A percentile compares a stretch with the other conserved stretches of the same genome.
phyloP scores from a whole-genome alignment of 2,113 vertebrate species.

The Aleadryas rufinucha region DNA sequence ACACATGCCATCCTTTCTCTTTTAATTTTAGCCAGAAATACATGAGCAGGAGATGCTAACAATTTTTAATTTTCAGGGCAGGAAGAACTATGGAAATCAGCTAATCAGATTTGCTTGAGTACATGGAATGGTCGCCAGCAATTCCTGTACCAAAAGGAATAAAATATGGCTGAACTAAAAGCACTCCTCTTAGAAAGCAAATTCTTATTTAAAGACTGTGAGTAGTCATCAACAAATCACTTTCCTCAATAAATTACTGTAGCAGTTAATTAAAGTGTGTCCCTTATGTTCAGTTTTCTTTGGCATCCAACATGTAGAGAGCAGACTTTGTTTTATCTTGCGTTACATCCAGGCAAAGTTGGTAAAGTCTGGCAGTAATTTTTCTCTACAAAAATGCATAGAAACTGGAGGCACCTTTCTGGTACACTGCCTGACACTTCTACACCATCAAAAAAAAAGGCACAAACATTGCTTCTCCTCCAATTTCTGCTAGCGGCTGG shows the following conservation, averaged over 20 bases:
- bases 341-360: not conserved
- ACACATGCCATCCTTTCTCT: not conserved
- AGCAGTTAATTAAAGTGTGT: slow-evolving; percentile 6
- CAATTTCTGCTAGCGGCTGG: not conserved
- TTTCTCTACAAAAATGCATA: not conserved
- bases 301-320: not conserved
- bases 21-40: not conserved
- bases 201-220: not conserved
- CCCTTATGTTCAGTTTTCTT: not conserved
- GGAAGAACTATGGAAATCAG: not conserved
- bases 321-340: not conserved
- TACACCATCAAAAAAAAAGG: not conserved
- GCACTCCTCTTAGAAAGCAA: not conserved
- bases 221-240: not conserved
- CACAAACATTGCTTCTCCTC: not conserved
- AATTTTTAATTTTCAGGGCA: not conserved
- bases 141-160: not conserved
- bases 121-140: not conserved
- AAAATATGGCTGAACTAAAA: not conserved
- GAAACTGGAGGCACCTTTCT: not conserved
- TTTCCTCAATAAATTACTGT: slow-evolving; percentile 1
- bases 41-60: not conserved
- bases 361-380: not conserved
- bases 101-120: not conserved
- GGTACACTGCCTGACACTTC: not conserved